Evolutionary conservation across 2,797 vertebrate species (phyloP), one percentile per base, ranked within the genome.

Genomic region (Hybognathus amarus): DNA sequence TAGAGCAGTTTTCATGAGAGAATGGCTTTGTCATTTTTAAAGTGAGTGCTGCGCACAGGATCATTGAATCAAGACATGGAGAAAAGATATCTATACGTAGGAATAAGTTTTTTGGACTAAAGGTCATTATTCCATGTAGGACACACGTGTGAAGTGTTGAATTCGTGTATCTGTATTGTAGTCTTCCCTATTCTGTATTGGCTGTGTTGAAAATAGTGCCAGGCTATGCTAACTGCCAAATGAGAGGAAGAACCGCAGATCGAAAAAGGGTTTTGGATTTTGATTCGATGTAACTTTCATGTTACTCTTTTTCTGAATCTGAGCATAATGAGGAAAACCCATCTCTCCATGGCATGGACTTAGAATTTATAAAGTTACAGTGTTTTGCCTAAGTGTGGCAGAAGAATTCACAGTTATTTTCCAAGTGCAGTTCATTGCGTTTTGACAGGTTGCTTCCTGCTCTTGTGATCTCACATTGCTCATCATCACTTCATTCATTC

Each of bases 101-200:
- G 12, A 56, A 67, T 59, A 9, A n/a, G 42, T 38, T 42, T 63
- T 61, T 47, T 66, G 6, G 71, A 54, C 8, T 59, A 67, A 75
- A 75, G 47, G 50, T 56, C 81, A 75, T 75, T 64, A 64, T 77
- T 64, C 30, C 24, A 27, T 66, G 47, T 82, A 66, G 47, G n/a
- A 54, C 33, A 66, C 59, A 38, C 10, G 30, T 18, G 24, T 70
- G 30, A 18, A 70, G 24, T 22, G 42, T 63, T n/a, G n/a, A n/a
- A n/a, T 36, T 38, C 30, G 22, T 77, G 42, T 75, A 22, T 50
- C 4, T 74, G 70, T 74, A 36, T 15, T 74, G 30, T 66, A 52
- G n/a, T 38, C 30, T 74, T 64, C 24, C n/a, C 4, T 20, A 22
- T 52, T 82, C 42, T 40, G n/a, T 45, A 74, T 27, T 82, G 56